Evolutionary conservation across 2,113 vertebrate genomes (phyloP).

Genomic region (Numida meleagris): DNA sequence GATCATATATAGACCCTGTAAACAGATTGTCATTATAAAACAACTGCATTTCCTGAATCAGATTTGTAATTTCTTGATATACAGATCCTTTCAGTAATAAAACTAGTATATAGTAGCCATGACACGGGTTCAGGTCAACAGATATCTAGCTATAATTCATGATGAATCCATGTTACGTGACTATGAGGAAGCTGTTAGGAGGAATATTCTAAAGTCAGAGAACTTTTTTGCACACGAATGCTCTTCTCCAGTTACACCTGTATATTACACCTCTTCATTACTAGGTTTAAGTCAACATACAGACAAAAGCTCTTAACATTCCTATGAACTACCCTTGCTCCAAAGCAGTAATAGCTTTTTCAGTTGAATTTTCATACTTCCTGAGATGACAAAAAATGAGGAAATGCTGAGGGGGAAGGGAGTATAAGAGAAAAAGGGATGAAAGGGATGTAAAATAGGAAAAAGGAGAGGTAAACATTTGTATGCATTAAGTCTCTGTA

Average conservation of each 20-base stretch:
- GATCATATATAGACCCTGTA: background rate
- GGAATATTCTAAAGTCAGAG: background rate
- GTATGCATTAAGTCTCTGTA: background rate
- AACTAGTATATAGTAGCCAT: background rate
- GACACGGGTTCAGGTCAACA: background rate
- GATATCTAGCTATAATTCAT: background rate
- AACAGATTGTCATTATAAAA: background rate
- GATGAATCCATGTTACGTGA: background rate
- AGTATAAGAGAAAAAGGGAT: background rate
- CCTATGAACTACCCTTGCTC: background rate
- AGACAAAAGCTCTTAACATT: background rate
- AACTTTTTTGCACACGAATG: background rate
- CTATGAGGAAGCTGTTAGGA: background rate
- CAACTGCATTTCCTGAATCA: background rate
- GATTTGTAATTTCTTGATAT: background rate
- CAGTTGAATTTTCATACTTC: background rate
- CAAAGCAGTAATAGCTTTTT: background rate
- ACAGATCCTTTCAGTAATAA: background rate
- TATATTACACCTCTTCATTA: background rate
- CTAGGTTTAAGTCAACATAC: background rate
- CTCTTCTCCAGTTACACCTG: background rate
- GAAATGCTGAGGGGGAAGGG: background rate
- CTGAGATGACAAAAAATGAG: background rate
- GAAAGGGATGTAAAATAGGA: background rate
- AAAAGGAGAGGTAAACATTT: background rate